Conservation (phyloP, 2,888 invertebrate species). For the Chelonus formosanus region DNA sequence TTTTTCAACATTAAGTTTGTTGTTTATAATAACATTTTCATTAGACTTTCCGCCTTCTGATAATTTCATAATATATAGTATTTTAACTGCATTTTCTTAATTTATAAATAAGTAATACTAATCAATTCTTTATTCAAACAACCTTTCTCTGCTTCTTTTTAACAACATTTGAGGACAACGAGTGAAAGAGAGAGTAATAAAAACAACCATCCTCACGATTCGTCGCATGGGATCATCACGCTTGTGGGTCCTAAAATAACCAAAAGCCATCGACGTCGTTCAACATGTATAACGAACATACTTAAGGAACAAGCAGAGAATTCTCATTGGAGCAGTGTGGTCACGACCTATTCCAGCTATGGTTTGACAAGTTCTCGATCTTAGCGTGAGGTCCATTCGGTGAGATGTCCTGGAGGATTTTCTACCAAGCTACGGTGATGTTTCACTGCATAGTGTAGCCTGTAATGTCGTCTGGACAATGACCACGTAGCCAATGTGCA, state of each 20-base stretch:
- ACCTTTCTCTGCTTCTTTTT: too few relatives aligned
- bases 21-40: too few relatives aligned
- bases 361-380: conserved; percentile 55
- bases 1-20: neutral
- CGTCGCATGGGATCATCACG: conserved; percentile 38
- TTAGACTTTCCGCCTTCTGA: too few relatives aligned
- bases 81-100: too few relatives aligned
- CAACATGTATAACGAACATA: conserved; percentile 1
- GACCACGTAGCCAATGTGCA: conserved; percentile 49
- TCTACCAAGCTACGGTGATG: conserved; percentile 28
- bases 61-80: too few relatives aligned
- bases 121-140: too few relatives aligned
- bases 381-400: conserved; percentile 53
- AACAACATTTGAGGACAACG: too few relatives aligned
- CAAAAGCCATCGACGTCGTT: conserved; percentile 24
- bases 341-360: too few relatives aligned
- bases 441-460: conserved; percentile 20
- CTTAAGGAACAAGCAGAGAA: neutral
- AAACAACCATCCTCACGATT: conserved; percentile 50
- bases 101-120: too few relatives aligned
- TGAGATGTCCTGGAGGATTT: conserved; percentile 52
- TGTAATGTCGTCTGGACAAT: conserved; percentile 47
- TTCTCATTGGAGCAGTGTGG: conserved; percentile 19
- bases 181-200: conserved; percentile 39
- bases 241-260: conserved; percentile 54